Base-by-base conservation (phyloP, 2,797 vertebrate species). In the Ataeniobius toweri region DNA sequence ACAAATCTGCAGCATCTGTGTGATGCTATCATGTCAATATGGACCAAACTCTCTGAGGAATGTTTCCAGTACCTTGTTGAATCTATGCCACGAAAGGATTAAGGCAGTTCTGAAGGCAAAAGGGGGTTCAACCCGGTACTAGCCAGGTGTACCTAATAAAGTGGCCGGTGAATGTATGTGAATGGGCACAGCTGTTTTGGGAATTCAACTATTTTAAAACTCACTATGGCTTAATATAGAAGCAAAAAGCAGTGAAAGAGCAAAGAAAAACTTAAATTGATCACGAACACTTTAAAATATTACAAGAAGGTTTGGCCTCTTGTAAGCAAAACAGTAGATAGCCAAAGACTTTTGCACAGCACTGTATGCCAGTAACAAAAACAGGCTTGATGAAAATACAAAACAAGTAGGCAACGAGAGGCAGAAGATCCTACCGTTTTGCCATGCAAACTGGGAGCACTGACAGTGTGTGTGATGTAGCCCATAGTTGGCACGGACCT, bases 401-500 rank as follows among this genome's bases (percentile, higher is more conserved):
- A 73, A 71, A 63, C 5, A 1, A 4, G 13, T 7, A 55, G 16
- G 22, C 24, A 22, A 69, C 14, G 36, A 41, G 18, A 26, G 31
- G 75, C 28, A 79, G 63, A 76, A 70, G 59, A 72, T 82, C 96
- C 88, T 96, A 99, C 98, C 96, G 98, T 99, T 95, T 99, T 98
- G 58, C 98, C 98, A 4, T 99, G 98, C 88, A 99, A 89, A 93
- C 98, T 99, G 80, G 98, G 98, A 16, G 98, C 98, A 6, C 98
- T 99, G 94, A 99, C 98, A 0, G 98, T 99, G 91, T 99, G 98
- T 1, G 98, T 99, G 97, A 99, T 99, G 94, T 99, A 99, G 85
- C 98, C 98, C 97, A 99, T 96, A 77, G 96, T 89, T 75, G 98
- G 98, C 96, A 99, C 96, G 65, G 98, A 98, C 88, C 97, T 94